A percentile compares a stretch with the other conserved stretches of the same genome.
These are phyloP conservation scores for Drosophila grimshawi DNA, from an alignment of 1,140 invertebrate genomes.

Conservation along the genomic window DNA sequence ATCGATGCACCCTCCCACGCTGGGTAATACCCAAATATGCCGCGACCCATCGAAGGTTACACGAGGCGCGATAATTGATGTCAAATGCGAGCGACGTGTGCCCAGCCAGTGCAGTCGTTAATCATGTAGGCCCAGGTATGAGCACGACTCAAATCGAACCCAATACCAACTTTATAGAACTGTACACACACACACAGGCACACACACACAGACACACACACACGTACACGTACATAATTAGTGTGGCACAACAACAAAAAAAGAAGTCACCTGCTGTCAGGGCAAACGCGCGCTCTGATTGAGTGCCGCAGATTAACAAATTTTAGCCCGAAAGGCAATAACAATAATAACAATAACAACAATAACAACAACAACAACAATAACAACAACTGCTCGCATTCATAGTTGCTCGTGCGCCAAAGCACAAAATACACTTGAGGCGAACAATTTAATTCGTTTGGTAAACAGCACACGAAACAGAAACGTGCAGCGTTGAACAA, in stretches of 20 bases:
- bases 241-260: conserved; percentile 51
- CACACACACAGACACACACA: conserved; percentile 23
- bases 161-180: conserved; percentile 60
- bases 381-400: conserved; percentile 36
- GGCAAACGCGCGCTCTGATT: conserved; percentile 57
- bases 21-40: not conserved
- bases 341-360: not conserved
- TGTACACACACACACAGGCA: conserved; percentile 37
- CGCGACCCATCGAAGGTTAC: not conserved
- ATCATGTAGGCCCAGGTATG: conserved; percentile 58
- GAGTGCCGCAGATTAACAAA: conserved; percentile 79
- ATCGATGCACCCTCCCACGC: conserved; percentile 18
- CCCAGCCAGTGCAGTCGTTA: conserved; percentile 51
- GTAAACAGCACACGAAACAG: conserved; percentile 69
- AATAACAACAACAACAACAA: conserved; percentile 21
- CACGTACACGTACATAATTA: conserved; percentile 70
- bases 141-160: conserved; percentile 34
- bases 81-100: conserved; percentile 70
- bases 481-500: conserved; percentile 26
- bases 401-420: conserved; percentile 66
- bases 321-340: conserved; percentile 57
- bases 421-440: conserved; percentile 78
- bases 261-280: conserved; percentile 56
- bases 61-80: conserved; percentile 75
- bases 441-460: conserved; percentile 82